These are phyloP conservation scores for Cyaniris semiargus DNA, from an alignment of 2,888 invertebrate genomes.

Conservation along the genomic window DNA sequence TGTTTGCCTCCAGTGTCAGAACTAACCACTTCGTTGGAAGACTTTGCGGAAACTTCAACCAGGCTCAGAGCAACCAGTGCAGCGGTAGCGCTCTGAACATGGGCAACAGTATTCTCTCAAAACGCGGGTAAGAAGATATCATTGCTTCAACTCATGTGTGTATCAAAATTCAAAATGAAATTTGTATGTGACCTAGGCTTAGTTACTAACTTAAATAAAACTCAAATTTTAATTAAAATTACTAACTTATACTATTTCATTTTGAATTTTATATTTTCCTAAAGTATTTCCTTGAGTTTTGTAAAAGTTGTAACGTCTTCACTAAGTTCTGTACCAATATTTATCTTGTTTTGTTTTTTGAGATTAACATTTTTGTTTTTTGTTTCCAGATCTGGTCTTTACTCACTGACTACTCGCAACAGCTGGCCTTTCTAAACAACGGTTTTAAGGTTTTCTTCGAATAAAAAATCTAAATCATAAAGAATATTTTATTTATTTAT, in stretches of 20 bases:
- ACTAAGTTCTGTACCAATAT: no score
- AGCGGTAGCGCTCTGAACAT: constrained; percentile 29
- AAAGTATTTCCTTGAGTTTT: no score
- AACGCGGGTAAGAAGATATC: not conserved
- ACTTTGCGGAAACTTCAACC: constrained; percentile 40
- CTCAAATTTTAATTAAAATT: no score
- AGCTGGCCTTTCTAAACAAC: constrained; percentile 26
- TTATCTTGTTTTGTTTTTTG: no score
- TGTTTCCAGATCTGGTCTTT: constrained; percentile 6
- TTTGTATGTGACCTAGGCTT: no score
- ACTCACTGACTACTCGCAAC: not conserved
- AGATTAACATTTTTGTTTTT: not conserved
- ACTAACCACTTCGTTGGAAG: constrained; percentile 44
- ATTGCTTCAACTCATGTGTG: no score
- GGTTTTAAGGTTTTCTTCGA: not conserved
- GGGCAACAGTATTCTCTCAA: constrained; percentile 32
- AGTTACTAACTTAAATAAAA: no score
- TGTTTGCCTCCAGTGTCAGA: constrained; percentile 46
- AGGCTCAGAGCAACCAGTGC: constrained; percentile 36
- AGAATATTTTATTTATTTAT: not conserved
- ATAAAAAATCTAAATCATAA: not conserved
- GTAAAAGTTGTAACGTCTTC: no score
- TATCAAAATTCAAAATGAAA: no score
- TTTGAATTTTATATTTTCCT: no score
- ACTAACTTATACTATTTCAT: no score